These are phyloP conservation scores for Drosophila albomicans DNA, from an alignment of 1,140 invertebrate genomes.

Conservation along the genomic window DNA sequence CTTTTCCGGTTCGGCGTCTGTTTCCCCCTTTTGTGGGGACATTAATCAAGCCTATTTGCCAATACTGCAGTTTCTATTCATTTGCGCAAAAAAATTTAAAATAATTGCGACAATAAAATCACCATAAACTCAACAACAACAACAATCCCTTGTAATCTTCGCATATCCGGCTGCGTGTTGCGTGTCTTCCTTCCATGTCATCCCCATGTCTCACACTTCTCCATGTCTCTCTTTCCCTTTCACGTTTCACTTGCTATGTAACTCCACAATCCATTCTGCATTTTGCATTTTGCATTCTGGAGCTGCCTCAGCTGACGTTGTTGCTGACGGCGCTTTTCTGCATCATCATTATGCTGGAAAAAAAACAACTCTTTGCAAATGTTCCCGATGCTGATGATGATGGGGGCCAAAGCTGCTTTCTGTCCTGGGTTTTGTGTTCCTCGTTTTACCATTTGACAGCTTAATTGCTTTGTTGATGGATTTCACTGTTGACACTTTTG, in stretches of 20 bases:
- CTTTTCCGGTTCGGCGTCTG: constrained; percentile 46
- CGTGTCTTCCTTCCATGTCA: constrained; percentile 39
- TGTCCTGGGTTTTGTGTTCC: constrained; percentile 32
- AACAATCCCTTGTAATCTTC: constrained; percentile 62
- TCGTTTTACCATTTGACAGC: constrained; percentile 62
- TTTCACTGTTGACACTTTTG: constrained; percentile 77
- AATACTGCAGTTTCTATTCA: constrained; percentile 60
- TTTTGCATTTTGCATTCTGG: not conserved
- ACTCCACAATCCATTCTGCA: constrained; percentile 13
- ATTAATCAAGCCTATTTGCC: constrained; percentile 65
- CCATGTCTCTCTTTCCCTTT: not conserved
- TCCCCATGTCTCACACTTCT: constrained; percentile 10
- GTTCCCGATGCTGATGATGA: not conserved
- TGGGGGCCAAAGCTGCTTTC: constrained; percentile 1
- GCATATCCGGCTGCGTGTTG: constrained; percentile 64
- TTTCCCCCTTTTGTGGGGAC: constrained; percentile 27
- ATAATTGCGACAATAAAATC: constrained; percentile 78
- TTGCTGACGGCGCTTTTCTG: constrained; percentile 52
- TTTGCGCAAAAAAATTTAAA: constrained; percentile 61
- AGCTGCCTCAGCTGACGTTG: constrained; percentile 27
- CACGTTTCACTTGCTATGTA: not conserved
- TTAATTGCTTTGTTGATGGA: constrained; percentile 78
- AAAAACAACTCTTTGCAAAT: constrained; percentile 41
- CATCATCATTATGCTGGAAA: constrained; percentile 63
- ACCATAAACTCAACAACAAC: constrained; percentile 60